Evolutionary conservation across 2,113 vertebrate species (phyloP), one percentile per base, ranked within the genome.

Genomic region (Chunga burmeisteri): DNA sequence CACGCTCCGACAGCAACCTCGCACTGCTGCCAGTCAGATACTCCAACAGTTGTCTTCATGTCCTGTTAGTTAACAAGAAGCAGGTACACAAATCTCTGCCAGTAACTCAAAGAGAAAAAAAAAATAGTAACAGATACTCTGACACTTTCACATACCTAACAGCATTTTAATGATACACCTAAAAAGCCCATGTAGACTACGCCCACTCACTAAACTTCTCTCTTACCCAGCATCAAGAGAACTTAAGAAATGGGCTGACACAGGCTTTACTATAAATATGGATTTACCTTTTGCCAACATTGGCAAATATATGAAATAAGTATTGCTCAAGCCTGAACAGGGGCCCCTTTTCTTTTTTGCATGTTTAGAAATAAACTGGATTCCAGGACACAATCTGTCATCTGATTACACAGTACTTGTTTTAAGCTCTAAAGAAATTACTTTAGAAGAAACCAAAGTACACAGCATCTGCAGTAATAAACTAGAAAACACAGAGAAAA

Each of bases 241-340:
- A 93, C 73, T 71, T 67, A 11, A 96, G 91, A 66, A 84, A 91
- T 34, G 66, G 93, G 92, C 96, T 97, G 92, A 96, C 94, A 49
- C 90, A 93, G 68, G 92, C 85, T 95, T 72, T 96, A 18, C 96
- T 96, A 91, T 94, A 94, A 95, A 95, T 95, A 95, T 0, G 25
- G 78, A 68, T 72, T 91, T 91, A 79, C 49, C 87, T 94, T 91
- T 87, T 79, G 94, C 96, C 87, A 95, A 9, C 90, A 49, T 1
- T 7, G 66, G 91, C 78, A 85, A 81, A 94, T 50, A 50, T 0
- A 42, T 2, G 53, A 66, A 86, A 66, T 22, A 40, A 67, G 25
- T 5, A 34, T 15, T 40, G 70, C 81, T 61, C 65, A 47, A 81
- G 29, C 68, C 68, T 29, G n/a, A 59, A 44, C 38, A 49, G 32